Evolutionary conservation across 2,888 invertebrate genomes (phyloP), one percentile per base, ranked within the genome.

Genomic region (Apoda limacodes): DNA sequence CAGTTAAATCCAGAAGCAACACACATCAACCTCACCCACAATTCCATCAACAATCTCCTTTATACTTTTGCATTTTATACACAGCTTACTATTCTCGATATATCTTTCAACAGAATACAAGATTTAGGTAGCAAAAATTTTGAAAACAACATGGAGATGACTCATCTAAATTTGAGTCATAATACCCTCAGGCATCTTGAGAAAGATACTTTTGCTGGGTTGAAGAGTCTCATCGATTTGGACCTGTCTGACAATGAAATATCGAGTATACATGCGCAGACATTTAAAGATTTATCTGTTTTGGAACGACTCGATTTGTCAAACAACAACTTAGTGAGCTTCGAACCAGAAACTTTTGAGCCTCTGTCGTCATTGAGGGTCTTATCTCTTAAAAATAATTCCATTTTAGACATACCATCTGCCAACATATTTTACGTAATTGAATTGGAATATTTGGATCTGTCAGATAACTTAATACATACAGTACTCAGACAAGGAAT

Each of bases 1-100:
- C 93, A 93, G 60, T 83, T 94, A 45, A 94, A 94, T 68, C 95
- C 95, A 22, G 92, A 92, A 61, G 86, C 92, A 28, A 87, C 86
- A 30, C 87, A 88, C 67, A 88, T 95, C 56, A 90, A 91, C 60
- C 85, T 95, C 34, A 88, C 89, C n/a, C 85, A 88, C 59, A 95
- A 95, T 68, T 86, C 87, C 46, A 92, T 96, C 56, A 84, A 85
- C 55, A 87, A 85, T 54, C 84, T 95, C 5, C 87, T 89, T 43
- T 89, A 88, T 61, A 88, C 91, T 11, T 85, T 94, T 55, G 85
- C 84, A 28, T 90, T 93, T 70, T 94, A 94, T 72, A 86, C 87
- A 42, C 88, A 89, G 53, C 83, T 96, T 21, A 85, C 88, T 52
- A 85, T 86, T 29, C 84, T 96, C 42, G 93, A 96, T 61, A 83